Conservation (phyloP, 2,888 invertebrate species). For the Archips xylosteana region DNA sequence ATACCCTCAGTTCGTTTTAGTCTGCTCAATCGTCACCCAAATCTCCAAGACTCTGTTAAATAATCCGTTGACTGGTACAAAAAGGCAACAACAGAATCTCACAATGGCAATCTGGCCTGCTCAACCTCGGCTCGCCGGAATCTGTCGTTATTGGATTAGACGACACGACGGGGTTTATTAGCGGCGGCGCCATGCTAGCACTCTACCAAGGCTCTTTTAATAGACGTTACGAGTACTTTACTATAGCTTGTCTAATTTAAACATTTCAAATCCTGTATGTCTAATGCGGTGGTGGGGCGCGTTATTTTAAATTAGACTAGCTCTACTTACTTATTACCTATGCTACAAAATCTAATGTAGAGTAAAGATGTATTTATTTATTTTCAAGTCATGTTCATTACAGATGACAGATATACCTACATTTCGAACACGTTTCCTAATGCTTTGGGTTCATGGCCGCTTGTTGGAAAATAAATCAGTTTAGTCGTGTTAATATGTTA, state of each 20-base stretch:
- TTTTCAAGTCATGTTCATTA: too few relatives aligned
- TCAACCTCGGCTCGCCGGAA: not conserved
- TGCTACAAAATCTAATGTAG: not conserved
- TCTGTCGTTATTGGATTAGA: slow-evolving; percentile 19
- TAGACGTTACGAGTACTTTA: not conserved
- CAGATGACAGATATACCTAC: too few relatives aligned
- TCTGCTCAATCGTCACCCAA: not conserved
- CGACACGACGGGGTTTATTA: slow-evolving; percentile 7
- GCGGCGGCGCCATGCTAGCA: slow-evolving; percentile 3
- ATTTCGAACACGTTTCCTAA: too few relatives aligned
- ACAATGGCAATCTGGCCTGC: not conserved
- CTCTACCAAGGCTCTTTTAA: not conserved
- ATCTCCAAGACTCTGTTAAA: not conserved
- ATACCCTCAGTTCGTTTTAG: not conserved
- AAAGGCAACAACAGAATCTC: not conserved
- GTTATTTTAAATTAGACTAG: too few relatives aligned
- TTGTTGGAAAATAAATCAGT: too few relatives aligned
- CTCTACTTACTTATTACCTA: not conserved
- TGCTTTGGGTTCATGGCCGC: too few relatives aligned
- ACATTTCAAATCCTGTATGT: too few relatives aligned
- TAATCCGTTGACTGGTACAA: not conserved
- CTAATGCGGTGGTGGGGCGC: too few relatives aligned
- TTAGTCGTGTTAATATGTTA: too few relatives aligned
- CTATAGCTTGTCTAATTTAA: too few relatives aligned
- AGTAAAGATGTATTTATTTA: too few relatives aligned